phyloP scores from a whole-genome alignment of 2,113 vertebrate species.

The Bufo bufo region DNA sequence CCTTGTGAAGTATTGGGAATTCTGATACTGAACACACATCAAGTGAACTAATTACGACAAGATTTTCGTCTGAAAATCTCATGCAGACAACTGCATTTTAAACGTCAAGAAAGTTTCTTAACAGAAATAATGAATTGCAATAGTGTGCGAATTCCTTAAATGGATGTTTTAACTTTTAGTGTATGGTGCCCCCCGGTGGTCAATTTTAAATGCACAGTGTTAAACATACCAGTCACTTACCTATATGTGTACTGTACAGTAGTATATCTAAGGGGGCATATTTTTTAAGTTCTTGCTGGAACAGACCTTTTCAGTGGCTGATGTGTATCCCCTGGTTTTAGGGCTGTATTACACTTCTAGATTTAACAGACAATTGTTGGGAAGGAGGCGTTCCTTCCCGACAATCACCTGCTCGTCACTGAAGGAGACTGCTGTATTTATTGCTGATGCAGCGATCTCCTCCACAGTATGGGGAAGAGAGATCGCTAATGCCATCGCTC shows the following conservation, averaged over 20 bases:
- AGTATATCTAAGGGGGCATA: background rate
- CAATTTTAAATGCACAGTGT: background rate
- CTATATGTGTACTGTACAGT: background rate
- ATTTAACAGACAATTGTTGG: too few relatives aligned
- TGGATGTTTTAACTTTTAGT: background rate
- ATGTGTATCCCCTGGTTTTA: too few relatives aligned
- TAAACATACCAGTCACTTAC: background rate
- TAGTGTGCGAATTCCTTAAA: background rate
- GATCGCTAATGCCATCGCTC: too few relatives aligned
- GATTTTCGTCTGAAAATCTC: background rate
- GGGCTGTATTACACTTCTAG: too few relatives aligned
- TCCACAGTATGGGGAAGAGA: too few relatives aligned
- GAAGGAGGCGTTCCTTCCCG: too few relatives aligned
- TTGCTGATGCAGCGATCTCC: too few relatives aligned
- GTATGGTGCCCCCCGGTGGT: conserved; percentile 14
- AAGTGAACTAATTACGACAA: background rate
- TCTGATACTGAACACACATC: background rate
- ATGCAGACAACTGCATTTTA: background rate
- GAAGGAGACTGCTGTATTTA: too few relatives aligned
- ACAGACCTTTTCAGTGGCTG: too few relatives aligned
- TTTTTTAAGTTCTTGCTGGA: too few relatives aligned
- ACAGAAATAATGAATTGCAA: background rate
- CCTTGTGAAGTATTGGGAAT: too few relatives aligned
- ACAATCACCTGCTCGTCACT: too few relatives aligned
- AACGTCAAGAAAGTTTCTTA: background rate